Evolutionary conservation across 2,888 invertebrate species (phyloP).

Genomic region (Eremobia ochroleuca): DNA sequence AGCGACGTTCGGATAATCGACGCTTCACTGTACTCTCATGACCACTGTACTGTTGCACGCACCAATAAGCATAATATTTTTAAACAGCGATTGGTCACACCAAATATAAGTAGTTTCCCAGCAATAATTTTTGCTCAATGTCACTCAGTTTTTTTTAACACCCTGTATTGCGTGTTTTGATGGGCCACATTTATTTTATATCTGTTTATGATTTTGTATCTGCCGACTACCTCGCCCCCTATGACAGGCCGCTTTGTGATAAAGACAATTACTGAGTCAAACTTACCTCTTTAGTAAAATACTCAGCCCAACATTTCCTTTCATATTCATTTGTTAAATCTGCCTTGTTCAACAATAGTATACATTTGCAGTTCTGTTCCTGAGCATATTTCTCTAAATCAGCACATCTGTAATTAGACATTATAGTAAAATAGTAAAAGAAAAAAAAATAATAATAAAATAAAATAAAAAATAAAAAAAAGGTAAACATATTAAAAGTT

Average conservation of each 20-base stretch:
- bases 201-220: not conserved
- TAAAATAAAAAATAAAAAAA: too few species aligned
- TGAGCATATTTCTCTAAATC: slow-evolving; percentile 94
- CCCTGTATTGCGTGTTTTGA: too few species aligned
- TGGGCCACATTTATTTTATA: too few species aligned
- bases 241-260: too few species aligned
- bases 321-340: slow-evolving; percentile 96
- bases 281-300: slow-evolving; percentile 93
- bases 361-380: slow-evolving; percentile 91
- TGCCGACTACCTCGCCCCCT: not conserved
- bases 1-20: too few species aligned
- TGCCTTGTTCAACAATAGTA: slow-evolving; percentile 98
- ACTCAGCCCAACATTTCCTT: slow-evolving; percentile 95
- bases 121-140: not conserved
- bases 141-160: not conserved
- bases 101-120: not conserved
- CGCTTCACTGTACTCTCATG: too few species aligned
- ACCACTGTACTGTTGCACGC: not conserved
- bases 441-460: too few species aligned
- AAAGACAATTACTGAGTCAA: not conserved
- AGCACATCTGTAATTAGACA: slow-evolving; percentile 92
- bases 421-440: not conserved
- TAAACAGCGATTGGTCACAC: not conserved
- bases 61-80: not conserved
- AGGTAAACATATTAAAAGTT: not conserved